Conservation (phyloP, 2,113 vertebrate species). For the Apteryx mantelli region DNA sequence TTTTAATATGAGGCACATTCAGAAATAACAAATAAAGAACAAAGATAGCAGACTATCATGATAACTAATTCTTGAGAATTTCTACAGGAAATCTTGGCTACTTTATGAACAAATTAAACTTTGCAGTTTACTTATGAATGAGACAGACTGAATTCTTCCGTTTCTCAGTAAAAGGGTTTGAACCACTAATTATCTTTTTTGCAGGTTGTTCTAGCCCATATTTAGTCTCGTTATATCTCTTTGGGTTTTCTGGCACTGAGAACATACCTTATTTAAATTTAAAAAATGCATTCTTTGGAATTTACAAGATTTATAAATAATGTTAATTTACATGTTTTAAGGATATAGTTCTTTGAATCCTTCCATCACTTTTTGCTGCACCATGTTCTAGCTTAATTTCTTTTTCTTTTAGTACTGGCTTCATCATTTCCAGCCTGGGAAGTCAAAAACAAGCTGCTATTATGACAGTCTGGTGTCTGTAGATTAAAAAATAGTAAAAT, state of each 20-base stretch:
- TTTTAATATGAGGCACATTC: constrained; percentile 19
- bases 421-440: neutral
- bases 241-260: neutral
- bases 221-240: neutral
- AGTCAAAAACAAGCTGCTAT: neutral
- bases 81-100: neutral
- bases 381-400: neutral
- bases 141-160: neutral
- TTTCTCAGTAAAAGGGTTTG: neutral
- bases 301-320: neutral
- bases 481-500: neutral
- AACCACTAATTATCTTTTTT: neutral
- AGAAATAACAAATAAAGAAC: constrained; percentile 43
- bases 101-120: neutral
- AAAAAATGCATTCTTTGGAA: neutral
- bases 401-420: neutral
- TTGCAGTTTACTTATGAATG: neutral
- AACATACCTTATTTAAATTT: neutral
- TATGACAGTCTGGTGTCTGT: neutral
- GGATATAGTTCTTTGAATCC: neutral
- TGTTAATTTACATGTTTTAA: neutral
- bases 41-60: constrained; percentile 25
- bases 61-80: constrained; percentile 55
- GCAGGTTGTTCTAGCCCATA: neutral
- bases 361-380: neutral